Base-by-base conservation (phyloP, 2,113 vertebrate species). In the Morone chrysops region DNA sequence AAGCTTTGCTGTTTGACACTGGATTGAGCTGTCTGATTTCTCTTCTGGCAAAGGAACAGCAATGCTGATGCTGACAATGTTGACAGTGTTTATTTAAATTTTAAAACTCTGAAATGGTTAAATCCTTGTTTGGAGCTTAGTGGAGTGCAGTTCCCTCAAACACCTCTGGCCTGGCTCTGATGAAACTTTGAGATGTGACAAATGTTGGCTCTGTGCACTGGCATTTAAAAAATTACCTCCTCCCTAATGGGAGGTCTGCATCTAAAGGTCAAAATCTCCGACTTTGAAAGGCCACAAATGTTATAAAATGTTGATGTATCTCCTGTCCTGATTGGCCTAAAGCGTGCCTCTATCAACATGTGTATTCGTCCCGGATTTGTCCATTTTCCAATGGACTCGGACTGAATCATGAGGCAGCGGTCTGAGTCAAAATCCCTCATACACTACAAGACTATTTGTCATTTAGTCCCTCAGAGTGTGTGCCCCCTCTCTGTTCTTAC, bases 181-280 rank as follows among this genome's bases (percentile, higher is more conserved):
- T 81, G 0, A 65, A 59, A 76, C 38, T 62, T 36, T 59, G 70
- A 85, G 67, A 50, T 78, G 81, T 84, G 77, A 83, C 67, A 75
- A 83, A 51, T 8, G 50, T 17, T 41, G 14, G 8, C 51, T 40
- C 50, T 80, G 84, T 78, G 77, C 74, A 51, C 31, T 90, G 88
- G 75, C 88, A 92, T 92, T 90, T 90, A 61, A 25, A 63, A 79
- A 78, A 76, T 47, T 47, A 77, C 36, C 67, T 48, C 63, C 73
- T 18, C 20, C 72, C 74, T 83, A 60, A 67, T 17, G 4, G 9
- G 38, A 79, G 67, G 62, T 81, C 43, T 18, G n/a, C 53, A 56
- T 57, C 66, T 72, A 88, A 91, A 90, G 88, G 90, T 90, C 84
- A 88, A 7, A 18, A 38, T 18, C 63, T 48, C 18, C 40, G 75